Conservation (phyloP, 92 coral and sea anemone species). For the Bergia puertoricense region DNA sequence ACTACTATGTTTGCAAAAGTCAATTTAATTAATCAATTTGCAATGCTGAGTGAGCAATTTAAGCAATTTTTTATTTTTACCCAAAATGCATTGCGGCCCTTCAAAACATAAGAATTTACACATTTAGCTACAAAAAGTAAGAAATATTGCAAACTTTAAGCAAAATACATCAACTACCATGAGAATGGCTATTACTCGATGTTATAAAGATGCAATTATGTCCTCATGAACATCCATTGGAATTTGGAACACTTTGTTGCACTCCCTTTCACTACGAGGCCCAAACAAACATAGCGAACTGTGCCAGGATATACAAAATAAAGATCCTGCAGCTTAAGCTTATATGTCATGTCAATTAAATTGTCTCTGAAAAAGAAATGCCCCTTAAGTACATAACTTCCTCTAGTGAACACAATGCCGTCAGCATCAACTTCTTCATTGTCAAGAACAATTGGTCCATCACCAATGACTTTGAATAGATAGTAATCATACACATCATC, state of each 20-base stretch:
- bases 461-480: background rate
- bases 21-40: no score
- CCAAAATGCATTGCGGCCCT: no score
- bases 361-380: slow-evolving; percentile 44
- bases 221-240: slow-evolving; percentile 35
- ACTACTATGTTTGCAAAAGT: no score
- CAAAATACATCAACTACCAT: background rate
- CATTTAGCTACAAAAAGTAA: background rate
- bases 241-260: slow-evolving; percentile 24
- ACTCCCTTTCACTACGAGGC: slow-evolving; percentile 33
- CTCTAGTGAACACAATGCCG: slow-evolving; percentile 20
- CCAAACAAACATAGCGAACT: slow-evolving; percentile 42
- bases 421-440: slow-evolving; percentile 25
- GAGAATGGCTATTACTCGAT: background rate
- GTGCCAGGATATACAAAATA: slow-evolving; percentile 38
- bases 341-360: slow-evolving; percentile 32
- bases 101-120: no score
- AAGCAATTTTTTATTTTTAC: no score
- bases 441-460: slow-evolving; percentile 23
- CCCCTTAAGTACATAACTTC: slow-evolving; percentile 22
- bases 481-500: slow-evolving; percentile 21
- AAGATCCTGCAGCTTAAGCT: slow-evolving; percentile 39
- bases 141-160: background rate
- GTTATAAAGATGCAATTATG: slow-evolving; percentile 39
- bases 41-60: no score